Evolutionary conservation across 2,888 invertebrate genomes (phyloP).

Genomic region (Eurytoma californica): DNA sequence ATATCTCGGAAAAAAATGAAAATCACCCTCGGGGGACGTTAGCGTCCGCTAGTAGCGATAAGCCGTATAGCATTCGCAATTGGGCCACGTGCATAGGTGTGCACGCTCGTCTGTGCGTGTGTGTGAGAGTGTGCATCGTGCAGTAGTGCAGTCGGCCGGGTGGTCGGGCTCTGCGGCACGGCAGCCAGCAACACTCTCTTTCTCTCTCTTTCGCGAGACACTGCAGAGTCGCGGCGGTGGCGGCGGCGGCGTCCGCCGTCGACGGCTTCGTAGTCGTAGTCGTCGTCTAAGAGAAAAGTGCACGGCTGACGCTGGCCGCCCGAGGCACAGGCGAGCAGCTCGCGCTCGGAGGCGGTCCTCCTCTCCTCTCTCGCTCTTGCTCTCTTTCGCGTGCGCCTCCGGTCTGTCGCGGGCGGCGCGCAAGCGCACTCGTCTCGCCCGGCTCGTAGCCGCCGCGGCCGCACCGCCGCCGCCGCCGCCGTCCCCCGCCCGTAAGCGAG

Average conservation of each 20-base stretch:
- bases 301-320: not conserved
- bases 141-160: constrained; percentile 12
- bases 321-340: constrained; percentile 69
- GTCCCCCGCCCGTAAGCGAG: not conserved
- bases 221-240: constrained; percentile 41
- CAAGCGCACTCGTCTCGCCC: not conserved
- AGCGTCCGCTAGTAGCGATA: too few relatives aligned
- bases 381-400: constrained; percentile 40
- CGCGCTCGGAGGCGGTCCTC: constrained; percentile 70
- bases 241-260: too few relatives aligned
- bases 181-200: constrained; percentile 53
- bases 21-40: too few relatives aligned
- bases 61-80: too few relatives aligned
- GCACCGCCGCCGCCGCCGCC: not conserved
- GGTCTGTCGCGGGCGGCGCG: not conserved
- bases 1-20: too few relatives aligned
- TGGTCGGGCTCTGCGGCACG: not conserved
- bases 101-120: too few relatives aligned
- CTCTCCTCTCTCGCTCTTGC: constrained; percentile 54
- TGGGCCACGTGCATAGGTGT: too few relatives aligned
- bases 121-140: not conserved
- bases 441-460: constrained; percentile 13
- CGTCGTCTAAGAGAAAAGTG: constrained; percentile 74
- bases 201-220: constrained; percentile 16
- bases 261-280: too few relatives aligned